These are phyloP conservation scores for Malurus elegans DNA, from an alignment of 2,113 vertebrate species.

Conservation along the genomic window DNA sequence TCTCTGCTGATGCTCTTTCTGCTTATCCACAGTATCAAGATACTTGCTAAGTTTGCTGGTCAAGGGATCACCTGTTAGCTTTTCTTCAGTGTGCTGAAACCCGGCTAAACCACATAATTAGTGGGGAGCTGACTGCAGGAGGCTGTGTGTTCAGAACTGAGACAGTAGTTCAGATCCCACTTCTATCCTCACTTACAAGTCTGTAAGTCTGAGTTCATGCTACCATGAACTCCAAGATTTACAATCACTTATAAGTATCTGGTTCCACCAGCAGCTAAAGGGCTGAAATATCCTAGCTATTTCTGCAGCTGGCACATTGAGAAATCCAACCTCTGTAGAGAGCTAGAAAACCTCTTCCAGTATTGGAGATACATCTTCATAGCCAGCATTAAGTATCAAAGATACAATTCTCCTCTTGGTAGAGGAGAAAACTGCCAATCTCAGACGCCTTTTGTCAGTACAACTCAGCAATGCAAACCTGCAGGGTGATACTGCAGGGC, in stretches of 20 bases:
- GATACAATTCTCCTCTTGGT: background rate
- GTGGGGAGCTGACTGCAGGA: background rate
- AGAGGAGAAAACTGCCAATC: background rate
- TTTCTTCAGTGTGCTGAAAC: background rate
- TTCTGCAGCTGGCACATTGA: background rate
- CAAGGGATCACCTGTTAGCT: background rate
- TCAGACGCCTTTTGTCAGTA: background rate
- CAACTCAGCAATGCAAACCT: background rate
- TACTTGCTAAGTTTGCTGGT: rapidly evolving
- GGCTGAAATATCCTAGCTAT: background rate
- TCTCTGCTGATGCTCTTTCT: background rate
- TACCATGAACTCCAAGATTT: background rate
- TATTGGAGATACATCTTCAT: background rate
- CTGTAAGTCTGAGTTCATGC: background rate
- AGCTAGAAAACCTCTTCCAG: background rate
- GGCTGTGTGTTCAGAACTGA: background rate
- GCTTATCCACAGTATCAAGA: background rate
- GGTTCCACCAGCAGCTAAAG: background rate
- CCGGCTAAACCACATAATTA: background rate
- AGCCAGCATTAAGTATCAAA: background rate
- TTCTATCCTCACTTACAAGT: background rate
- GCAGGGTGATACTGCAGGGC: background rate
- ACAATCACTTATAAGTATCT: background rate
- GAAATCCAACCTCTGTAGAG: background rate
- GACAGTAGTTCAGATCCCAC: background rate